Conservation (phyloP, 2,888 invertebrate species). For the Heliconius cydno region DNA sequence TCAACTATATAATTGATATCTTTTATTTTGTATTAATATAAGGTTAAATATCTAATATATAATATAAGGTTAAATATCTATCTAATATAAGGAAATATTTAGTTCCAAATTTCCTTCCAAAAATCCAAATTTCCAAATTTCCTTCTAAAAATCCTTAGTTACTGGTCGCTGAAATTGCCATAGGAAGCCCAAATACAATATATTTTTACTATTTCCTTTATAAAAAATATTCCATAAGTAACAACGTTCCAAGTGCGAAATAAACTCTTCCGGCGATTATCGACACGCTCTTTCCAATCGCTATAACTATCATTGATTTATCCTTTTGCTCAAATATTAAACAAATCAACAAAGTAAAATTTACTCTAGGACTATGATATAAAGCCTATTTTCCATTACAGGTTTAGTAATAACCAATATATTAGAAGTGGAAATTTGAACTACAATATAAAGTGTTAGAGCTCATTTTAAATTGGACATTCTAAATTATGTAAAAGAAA, state of each 20-base stretch:
- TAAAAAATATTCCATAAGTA: conserved; percentile 5
- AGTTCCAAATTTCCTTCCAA: not conserved
- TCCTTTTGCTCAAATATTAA: conserved; percentile 35
- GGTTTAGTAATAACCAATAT: not conserved
- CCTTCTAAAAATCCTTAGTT: not conserved
- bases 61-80: not conserved
- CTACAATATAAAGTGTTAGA: conserved; percentile 8
- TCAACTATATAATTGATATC: not conserved
- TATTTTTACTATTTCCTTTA: not conserved
- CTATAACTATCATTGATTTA: conserved; percentile 46
- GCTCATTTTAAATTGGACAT: conserved; percentile 32
- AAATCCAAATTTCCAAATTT: not conserved
- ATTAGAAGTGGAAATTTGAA: conserved; percentile 8
- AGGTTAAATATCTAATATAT: not conserved
- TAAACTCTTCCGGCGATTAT: conserved; percentile 44
- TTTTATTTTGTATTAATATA: not conserved
- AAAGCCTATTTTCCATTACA: not conserved
- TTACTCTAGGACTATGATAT: not conserved
- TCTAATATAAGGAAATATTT: too few relatives aligned
- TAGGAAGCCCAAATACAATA: not conserved
- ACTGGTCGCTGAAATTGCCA: not conserved
- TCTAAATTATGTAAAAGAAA: not conserved
- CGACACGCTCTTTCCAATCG: conserved; percentile 44
- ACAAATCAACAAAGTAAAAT: conserved; percentile 2
- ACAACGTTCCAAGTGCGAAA: conserved; percentile 31